Evolutionary conservation across 1,140 invertebrate species (phyloP).

Genomic region (Pectinophora gossypiella): DNA sequence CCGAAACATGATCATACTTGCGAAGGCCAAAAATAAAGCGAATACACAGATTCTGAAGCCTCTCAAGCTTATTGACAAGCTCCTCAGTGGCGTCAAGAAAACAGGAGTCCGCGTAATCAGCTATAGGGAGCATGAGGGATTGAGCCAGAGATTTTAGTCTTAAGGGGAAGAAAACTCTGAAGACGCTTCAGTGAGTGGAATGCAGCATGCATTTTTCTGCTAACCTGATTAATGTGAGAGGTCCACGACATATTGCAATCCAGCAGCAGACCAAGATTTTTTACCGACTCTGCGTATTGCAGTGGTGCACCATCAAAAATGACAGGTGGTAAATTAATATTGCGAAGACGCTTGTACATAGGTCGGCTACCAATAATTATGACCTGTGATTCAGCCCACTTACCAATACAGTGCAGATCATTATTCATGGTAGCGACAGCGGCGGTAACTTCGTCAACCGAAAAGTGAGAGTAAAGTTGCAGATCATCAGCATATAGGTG

Average conservation of each 20-base stretch:
- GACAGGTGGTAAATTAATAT: neutral
- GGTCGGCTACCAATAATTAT: neutral
- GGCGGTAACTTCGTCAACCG: neutral
- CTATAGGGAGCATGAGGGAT: neutral
- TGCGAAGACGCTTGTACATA: neutral
- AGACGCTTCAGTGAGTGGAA: conserved; percentile 1
- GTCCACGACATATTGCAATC: neutral
- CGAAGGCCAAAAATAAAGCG: too few relatives aligned
- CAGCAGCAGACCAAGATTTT: neutral
- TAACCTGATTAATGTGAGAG: neutral
- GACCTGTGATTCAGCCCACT: neutral
- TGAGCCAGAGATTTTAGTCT: neutral
- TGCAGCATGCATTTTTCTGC: neutral
- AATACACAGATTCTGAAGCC: too few relatives aligned
- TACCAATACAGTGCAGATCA: neutral
- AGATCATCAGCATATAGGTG: conserved; percentile 13
- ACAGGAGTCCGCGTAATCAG: neutral
- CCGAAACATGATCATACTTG: too few relatives aligned
- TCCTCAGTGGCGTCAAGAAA: neutral
- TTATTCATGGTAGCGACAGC: neutral
- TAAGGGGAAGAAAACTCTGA: neutral
- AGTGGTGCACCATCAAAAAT: neutral
- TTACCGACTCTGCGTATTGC: neutral
- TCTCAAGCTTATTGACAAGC: too few relatives aligned
- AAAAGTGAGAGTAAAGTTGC: neutral